Base-by-base conservation (phyloP, 2,113 vertebrate species). In the Spea bombifrons region DNA sequence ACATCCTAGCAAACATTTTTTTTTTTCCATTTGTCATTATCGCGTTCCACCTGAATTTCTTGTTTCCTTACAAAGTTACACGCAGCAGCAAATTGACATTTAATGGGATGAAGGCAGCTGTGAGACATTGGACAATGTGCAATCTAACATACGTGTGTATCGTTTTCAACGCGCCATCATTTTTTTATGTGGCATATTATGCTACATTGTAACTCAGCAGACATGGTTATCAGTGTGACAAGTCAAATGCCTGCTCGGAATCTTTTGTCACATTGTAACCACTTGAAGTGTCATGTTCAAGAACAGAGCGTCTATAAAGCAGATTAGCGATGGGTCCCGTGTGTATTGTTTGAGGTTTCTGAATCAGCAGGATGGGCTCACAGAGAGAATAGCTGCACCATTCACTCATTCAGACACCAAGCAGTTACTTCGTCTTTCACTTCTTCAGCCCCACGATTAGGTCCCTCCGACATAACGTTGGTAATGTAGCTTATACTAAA, bases 211-310 rank as follows among this genome's bases (percentile, higher is more conserved):
- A 57, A 64, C 70, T 13, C 48, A 30, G 70, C 70, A 73, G 76
- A 72, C 76, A 79, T 73, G 77, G 61, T 66, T 73, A 66, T 79
- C 77, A 73, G 70, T 79, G 61, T 73, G 70, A 79, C 77, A 79
- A 79, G 77, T 73, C 77, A 73, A 72, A 71, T 73, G 77, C 70
- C 77, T 79, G 77, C 67, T 79, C 77, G 48, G 69, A 55, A 71
- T 79, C 77, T 66, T 79, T 79, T 79, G 77, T 79, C 77, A 79
- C 77, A 73, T 79, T 79, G 77, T 79, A 79, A 79, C 77, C 69
- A 79, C 77, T 79, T 79, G 77, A 79, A 79, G 77, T 73, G 77
- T 79, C 77, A 79, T 79, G 77, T 79, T 79, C 77, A 65, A 73
- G 77, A 79, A 79, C 76, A 73, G 69, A 79, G 76, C 70, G 16